Evolutionary conservation across 2,797 vertebrate species (phyloP), one percentile per base, ranked within the genome.

Genomic region (Valencia hispanica): DNA sequence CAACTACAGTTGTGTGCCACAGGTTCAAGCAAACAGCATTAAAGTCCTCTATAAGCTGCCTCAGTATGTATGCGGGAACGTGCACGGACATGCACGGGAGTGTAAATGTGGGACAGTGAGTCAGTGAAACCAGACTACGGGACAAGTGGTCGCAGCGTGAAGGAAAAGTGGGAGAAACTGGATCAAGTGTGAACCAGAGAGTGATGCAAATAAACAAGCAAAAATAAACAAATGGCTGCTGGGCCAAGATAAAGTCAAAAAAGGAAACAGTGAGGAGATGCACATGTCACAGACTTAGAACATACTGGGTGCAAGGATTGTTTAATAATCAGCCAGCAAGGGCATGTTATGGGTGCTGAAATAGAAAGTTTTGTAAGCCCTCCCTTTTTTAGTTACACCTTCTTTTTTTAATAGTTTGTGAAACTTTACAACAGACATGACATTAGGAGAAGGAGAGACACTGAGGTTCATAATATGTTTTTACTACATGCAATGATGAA

Each of bases 161-260:
- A 91, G 83, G 83, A 90, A 93, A 89, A 94, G 93, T 92, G 92
- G 87, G 84, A 92, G 94, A 92, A 93, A 95, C 91, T 86, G 77
- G 92, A 94, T 86, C 71, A 87, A 87, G 93, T 94, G 94, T 87
- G 92, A 95, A 94, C 88, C 88, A 93, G 88, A 66, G 80, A 87
- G 82, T 86, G 91, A 94, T 90, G 86, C 88, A 91, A 90, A 90
- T 88, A 93, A 94, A 91, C 85, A 86, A 88, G 88, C 91, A 86
- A 78, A 94, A 92, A 94, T 91, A 94, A 91, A 92, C 84, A 88
- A 86, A 79, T 3, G 63, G 41, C 79, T 51, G 80, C 8, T 1
- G 27, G 2, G 76, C 75, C 81, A 82, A 66, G 72, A 25, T 11
- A 0, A 9, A 45, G 84, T 73, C 73, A 69, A 43, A 83, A 82